Conservation (phyloP, 1,140 invertebrate genomes). For the Philotrypesis tridentata region DNA sequence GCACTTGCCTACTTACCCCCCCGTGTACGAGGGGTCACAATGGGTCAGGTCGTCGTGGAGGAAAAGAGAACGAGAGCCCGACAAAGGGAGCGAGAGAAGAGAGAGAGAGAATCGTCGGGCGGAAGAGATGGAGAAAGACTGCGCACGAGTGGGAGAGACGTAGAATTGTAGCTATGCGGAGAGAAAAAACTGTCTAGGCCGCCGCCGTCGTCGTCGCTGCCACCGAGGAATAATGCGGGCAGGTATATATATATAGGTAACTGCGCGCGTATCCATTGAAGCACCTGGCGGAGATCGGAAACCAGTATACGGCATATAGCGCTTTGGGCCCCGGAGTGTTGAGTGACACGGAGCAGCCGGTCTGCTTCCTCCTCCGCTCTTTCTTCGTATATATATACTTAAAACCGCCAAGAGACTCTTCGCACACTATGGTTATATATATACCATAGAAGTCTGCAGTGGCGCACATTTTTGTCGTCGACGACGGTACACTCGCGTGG, state of each 20-base stretch:
- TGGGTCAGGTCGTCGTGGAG: conserved; percentile 36
- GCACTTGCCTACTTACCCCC: conserved; percentile 16
- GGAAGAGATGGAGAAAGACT: conserved; percentile 4
- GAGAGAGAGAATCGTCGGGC: neutral
- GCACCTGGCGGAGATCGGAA: conserved; percentile 31
- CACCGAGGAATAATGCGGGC: conserved; percentile 24
- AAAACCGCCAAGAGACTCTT: too few species aligned
- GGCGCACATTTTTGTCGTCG: too few species aligned
- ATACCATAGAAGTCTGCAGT: too few species aligned
- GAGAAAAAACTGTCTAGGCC: neutral
- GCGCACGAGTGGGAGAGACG: neutral
- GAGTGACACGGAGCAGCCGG: conserved; percentile 6
- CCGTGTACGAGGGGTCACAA: conserved; percentile 16
- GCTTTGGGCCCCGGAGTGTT: neutral
- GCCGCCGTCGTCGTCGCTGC: too few species aligned
- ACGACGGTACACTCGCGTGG: too few species aligned
- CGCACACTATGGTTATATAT: too few species aligned
- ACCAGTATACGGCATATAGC: neutral
- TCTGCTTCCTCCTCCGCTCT: too few species aligned
- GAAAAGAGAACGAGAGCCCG: neutral
- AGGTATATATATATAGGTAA: neutral
- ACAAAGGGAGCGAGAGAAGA: neutral
- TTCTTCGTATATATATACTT: too few species aligned
- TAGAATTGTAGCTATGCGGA: neutral
- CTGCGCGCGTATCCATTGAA: neutral